phyloP scores from a whole-genome alignment of 1,140 invertebrate genomes.

The Octopus sinensis region DNA sequence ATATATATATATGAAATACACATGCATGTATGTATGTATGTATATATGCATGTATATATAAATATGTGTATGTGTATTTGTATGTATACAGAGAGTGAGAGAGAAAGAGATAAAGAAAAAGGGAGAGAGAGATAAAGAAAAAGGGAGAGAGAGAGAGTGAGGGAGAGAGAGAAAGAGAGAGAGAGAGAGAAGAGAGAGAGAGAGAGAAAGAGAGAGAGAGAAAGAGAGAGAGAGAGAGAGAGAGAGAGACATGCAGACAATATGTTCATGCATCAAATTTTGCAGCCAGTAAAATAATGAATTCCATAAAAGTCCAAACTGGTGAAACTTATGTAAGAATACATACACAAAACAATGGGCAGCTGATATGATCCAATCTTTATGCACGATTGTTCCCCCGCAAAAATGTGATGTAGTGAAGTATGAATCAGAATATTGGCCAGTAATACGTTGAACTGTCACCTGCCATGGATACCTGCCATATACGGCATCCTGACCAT shows the following conservation, averaged over 20 bases:
- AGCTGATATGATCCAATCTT: slow-evolving; percentile 92
- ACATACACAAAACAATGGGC: slow-evolving; percentile 83
- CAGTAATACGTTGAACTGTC: slow-evolving; percentile 70
- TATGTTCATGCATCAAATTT: too few relatives aligned
- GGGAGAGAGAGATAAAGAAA: slow-evolving; percentile 7
- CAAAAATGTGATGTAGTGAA: slow-evolving; percentile 71
- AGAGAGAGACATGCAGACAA: too few relatives aligned
- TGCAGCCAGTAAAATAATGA: too few relatives aligned
- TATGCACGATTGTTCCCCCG: slow-evolving; percentile 88
- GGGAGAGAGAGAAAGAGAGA: not conserved
- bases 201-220: not conserved
- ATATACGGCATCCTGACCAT: slow-evolving; percentile 76
- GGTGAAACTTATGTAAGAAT: not conserved
- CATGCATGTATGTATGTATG: too few relatives aligned
- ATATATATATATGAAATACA: too few relatives aligned
- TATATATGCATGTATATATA: too few relatives aligned
- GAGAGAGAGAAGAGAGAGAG: not conserved
- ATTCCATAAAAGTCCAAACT: too few relatives aligned
- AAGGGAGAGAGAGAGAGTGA: not conserved
- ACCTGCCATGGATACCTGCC: slow-evolving; percentile 95
- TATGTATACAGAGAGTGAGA: too few relatives aligned
- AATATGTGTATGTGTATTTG: too few relatives aligned
- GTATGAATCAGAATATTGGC: not conserved
- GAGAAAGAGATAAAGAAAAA: not conserved
- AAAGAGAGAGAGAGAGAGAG: too few relatives aligned